Percentiles rank a stretch among this genome's conserved stretches.
phyloP scores from a whole-genome alignment of 2,797 vertebrate genomes.

The Ficedula albicollis region DNA sequence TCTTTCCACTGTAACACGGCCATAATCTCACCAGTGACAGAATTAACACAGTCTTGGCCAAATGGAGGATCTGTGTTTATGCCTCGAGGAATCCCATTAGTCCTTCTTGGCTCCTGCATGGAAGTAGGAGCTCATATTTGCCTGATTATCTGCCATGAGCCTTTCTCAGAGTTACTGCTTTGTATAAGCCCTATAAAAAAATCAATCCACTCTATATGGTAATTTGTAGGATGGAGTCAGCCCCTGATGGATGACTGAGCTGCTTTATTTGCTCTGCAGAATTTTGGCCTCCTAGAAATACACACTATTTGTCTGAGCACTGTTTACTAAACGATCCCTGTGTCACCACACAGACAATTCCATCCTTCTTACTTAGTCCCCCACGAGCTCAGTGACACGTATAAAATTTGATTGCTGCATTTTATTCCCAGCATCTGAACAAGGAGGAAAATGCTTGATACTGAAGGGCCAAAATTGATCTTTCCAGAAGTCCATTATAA shows the following conservation, averaged over 20 bases:
- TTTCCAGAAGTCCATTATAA: background rate
- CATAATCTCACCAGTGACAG: background rate
- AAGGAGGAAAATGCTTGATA: background rate
- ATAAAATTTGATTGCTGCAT: background rate
- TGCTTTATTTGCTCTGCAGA: background rate
- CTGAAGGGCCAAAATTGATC: background rate
- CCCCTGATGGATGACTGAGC: background rate
- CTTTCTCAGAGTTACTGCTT: background rate
- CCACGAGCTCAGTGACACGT: background rate
- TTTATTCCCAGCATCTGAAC: background rate
- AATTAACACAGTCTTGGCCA: background rate
- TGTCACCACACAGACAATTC: background rate
- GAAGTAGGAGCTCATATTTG: background rate
- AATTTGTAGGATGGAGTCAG: background rate
- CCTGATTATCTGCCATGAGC: background rate
- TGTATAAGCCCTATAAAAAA: background rate
- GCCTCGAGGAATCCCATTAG: conserved; percentile 7
- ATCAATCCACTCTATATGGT: conserved; percentile 33
- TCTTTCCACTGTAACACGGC: background rate
- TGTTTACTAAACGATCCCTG: background rate
- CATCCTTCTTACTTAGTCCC: background rate
- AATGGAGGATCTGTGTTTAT: background rate
- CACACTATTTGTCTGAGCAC: background rate
- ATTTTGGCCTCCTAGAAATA: background rate
- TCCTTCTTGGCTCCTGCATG: background rate